These are phyloP conservation scores for Pediacus dermestoides DNA, from an alignment of 2,888 invertebrate species.

Conservation along the genomic window DNA sequence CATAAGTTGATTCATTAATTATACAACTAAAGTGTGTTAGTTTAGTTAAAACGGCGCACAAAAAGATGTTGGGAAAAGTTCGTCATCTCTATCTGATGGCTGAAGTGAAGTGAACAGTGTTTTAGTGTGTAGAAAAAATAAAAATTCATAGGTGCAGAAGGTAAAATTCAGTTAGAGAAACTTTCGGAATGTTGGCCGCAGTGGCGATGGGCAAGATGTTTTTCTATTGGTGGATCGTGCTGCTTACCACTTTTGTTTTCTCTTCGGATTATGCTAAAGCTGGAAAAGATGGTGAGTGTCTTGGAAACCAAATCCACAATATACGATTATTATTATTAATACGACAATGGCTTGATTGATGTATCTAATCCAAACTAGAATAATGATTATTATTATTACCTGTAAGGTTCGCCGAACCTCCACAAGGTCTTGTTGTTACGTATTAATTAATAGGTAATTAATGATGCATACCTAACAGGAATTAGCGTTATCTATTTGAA, in stretches of 20 bases:
- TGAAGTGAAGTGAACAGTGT: constrained; percentile 24
- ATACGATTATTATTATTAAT: not conserved
- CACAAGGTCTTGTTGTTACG: too few relatives aligned
- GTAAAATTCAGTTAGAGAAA: constrained; percentile 6
- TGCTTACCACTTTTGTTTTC: constrained; percentile 24
- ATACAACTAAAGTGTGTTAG: too few relatives aligned
- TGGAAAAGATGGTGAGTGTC: constrained; percentile 33
- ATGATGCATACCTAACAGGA: too few relatives aligned
- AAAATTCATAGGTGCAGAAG: not conserved
- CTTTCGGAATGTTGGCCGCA: constrained; percentile 13
- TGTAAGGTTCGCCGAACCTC: too few relatives aligned
- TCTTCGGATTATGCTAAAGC: constrained; percentile 28
- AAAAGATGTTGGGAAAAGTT: too few relatives aligned
- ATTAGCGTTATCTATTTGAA: too few relatives aligned
- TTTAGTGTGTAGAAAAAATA: constrained; percentile 10
- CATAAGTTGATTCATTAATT: too few relatives aligned
- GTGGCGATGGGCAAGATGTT: constrained; percentile 18
- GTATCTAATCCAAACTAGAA: too few relatives aligned
- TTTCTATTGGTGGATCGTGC: constrained; percentile 19
- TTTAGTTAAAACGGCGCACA: too few relatives aligned
- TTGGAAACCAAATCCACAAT: not conserved
- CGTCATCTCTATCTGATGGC: too few relatives aligned
- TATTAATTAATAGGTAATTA: too few relatives aligned
- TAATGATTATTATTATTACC: too few relatives aligned
- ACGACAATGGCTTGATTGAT: not conserved